Base-by-base conservation (phyloP, 1,140 invertebrate species). In the Eubasilissa regina region DNA sequence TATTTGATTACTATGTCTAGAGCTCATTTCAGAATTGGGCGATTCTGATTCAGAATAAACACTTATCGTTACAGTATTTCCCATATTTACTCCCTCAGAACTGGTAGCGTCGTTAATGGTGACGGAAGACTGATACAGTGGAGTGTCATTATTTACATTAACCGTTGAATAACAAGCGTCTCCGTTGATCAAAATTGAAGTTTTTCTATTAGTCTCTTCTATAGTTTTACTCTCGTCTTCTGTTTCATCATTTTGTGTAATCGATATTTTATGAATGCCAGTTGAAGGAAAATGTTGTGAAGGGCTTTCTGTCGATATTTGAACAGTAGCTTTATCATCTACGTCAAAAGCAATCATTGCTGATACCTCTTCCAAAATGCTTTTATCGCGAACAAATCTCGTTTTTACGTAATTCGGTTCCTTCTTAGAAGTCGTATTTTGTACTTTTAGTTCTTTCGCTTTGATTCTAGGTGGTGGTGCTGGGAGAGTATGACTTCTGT, bases 151-250 rank as follows among this genome's bases (percentile, higher is more conserved):
- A 45, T 89, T 90, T 0, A 92, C 90, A 83, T 92, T 93, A 84
- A 92, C 90, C 4, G 91, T 92, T 35, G 91, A 91, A 84, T 93
- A 93, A 86, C 92, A 93, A 85, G 93, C 91, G 82, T 94, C 93
- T 6, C 93, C 93, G 83, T 92, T 94, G 75, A 95, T 94, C 85
- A 94, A 86, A 80, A 95, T 94, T 7, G 94, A 95, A 4, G 94
- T 95, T 86, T 93, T 92, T 84, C 91, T 90, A 75, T 92, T 90
- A 68, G 84, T 88, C 86, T 85, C 77, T 80, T 80, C 75, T 1
- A 3, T 25, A 17, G 13, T 35, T 45, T 58, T 74, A n/a, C 35
- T 53, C 55, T 79, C 72, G 47, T 75, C 60, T 12, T 74, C 51
- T 35, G 21, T 77, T 13, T 60, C 56, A 35, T 82, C 81, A 43